Evolutionary conservation across 2,797 vertebrate species (phyloP), one percentile per base, ranked within the genome.

Genomic region (Siniperca undulata): DNA sequence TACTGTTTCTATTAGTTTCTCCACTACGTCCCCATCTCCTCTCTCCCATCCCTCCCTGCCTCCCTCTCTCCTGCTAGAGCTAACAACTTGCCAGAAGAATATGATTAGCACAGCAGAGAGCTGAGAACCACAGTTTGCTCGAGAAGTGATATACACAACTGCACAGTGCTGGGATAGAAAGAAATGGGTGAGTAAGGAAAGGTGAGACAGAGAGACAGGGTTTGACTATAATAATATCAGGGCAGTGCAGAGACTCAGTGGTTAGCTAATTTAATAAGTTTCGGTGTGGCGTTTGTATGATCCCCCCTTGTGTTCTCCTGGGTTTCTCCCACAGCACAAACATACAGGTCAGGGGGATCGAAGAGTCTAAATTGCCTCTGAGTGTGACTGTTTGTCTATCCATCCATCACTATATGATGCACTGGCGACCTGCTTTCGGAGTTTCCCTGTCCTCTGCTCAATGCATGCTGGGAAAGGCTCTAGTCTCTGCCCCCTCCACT

Each of bases 21-120:
- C 76, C 77, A 48, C 74, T 53, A n/a, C 73, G 70, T 85, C 62
- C 60, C 77, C 55, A 27, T 58, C 74, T 61, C 60, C 48, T 58
- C 61, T 55, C 52, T 50, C 46, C 48, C 73, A 52, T 79, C 71
- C 53, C 64, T 46, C 69, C 34, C 50, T 52, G 53, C 70, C 55
- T 68, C 77, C 59, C 66, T 84, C 74, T 78, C 81, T 82, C 77
- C 82, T 80, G 62, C 83, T 64, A 38, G 72, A 84, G 84, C 84
- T 80, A 91, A 92, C 83, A 86, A 91, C 90, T 91, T 88, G 90
- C 89, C 77, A 90, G 90, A 74, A 89, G 91, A 91, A 93, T 87
- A 90, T 92, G 90, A 94, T 94, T 94, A 93, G 86, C 92, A 78
- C 89, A 90, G 90, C 46, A 70, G 90, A 90, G 82, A 80, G 90